Base-by-base conservation (phyloP, 2,888 invertebrate species). In the Lycaena phlaeas region DNA sequence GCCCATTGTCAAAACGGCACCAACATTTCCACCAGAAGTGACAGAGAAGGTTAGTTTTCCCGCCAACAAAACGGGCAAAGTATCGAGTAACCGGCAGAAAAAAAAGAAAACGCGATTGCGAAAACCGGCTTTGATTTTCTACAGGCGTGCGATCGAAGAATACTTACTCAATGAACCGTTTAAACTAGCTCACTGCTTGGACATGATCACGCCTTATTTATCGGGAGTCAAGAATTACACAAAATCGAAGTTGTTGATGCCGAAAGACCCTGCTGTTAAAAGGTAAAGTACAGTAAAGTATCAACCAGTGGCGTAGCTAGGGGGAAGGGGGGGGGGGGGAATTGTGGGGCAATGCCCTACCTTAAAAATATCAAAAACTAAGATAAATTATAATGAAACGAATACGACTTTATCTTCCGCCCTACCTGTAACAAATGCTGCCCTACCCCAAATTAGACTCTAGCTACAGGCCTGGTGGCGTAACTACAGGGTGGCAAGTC, bases 161-260 rank as follows among this genome's bases (percentile, higher is more conserved):
- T 43, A 47, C 0, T 7, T 43, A 0, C 38, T 50, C 4, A 38
- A 56, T 1, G 36, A 18, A 1, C 46, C 51, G 0, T 26, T 53
- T 0, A 45, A 54, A 10, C 65, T 61, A 61, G 43, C 53, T 0
- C 64, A 67, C 9, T 67, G 65, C 17, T 56, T 58, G 2, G 62
- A 62, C 2, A 44, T 66, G 2, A 52, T 68, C 0, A 61, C 64
- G 0, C 71, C 68, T 0, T 61, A 48, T 36, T 26, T 72, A 2
- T 58, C 41, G 0, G 72, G 72, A 0, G 11, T 47, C 1, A 61
- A 59, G 11, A 47, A 61, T 7, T 15, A 55, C 0, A 46, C 43
- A 0, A 3, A 10, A 0, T 9, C 43, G 0, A 57, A 52, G 10
- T 27, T 38, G 1, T 1, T 57, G 0, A 14, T 27, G 0, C 1